Conservation (phyloP, 1,140 invertebrate species). For the Oreohelix idahoensis region DNA sequence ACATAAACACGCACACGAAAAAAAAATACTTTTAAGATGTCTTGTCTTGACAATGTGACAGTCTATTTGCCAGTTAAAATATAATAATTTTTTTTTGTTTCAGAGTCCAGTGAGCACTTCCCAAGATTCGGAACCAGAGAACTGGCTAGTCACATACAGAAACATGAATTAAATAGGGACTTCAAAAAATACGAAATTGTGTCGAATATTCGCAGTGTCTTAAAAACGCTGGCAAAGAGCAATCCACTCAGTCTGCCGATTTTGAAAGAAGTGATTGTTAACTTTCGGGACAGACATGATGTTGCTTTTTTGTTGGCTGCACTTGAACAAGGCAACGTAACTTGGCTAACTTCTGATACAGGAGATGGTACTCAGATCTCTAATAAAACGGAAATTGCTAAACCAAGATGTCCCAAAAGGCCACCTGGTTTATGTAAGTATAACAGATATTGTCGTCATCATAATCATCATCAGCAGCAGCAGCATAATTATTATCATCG, state of each 20-base stretch:
- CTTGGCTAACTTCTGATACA: neutral
- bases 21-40: too few species aligned
- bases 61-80: too few species aligned
- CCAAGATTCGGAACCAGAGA: neutral
- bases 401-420: neutral
- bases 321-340: neutral
- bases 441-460: neutral
- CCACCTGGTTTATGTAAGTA: slow-evolving; percentile 3
- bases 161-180: neutral
- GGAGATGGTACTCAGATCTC: neutral
- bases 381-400: neutral
- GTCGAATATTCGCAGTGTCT: neutral
- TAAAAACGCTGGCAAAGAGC: neutral
- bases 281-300: neutral
- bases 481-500: too few species aligned
- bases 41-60: too few species aligned
- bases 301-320: neutral
- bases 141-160: neutral
- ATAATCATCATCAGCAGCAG: too few species aligned
- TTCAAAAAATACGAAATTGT: neutral
- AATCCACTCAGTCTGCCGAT: neutral
- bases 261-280: neutral
- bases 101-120: neutral
- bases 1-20: too few species aligned
- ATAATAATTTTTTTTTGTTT: neutral